Evolutionary conservation across 1,140 invertebrate genomes (phyloP).

Genomic region (Stegodyphus dumicola): DNA sequence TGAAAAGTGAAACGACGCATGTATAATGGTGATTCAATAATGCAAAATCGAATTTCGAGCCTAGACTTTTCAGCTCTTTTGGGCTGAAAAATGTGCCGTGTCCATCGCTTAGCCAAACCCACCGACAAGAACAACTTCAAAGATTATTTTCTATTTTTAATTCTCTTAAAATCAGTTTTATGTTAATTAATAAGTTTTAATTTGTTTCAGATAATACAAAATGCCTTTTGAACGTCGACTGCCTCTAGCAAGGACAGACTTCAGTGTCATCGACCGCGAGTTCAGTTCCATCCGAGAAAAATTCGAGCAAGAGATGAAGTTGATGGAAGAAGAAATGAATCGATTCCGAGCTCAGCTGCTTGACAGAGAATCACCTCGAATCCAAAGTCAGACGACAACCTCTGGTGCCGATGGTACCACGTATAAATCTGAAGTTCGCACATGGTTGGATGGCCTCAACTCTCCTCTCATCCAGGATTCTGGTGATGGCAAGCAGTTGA

Average conservation of each 20-base stretch:
- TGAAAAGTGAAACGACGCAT: too few species aligned
- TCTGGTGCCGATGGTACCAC: conserved; percentile 13
- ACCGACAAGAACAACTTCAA: too few species aligned
- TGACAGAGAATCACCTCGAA: conserved; percentile 79
- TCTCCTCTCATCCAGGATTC: conserved; percentile 93
- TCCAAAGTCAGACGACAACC: conserved; percentile 45
- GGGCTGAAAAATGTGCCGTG: too few species aligned
- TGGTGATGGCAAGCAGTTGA: conserved; percentile 84
- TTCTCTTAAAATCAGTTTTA: too few species aligned
- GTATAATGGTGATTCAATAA: too few species aligned
- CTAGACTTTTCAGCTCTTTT: too few species aligned
- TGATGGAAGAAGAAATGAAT: conserved; percentile 99
- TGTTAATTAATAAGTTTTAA: too few species aligned
- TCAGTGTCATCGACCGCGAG: conserved; percentile 95
- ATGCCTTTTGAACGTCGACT: conserved; percentile 66
- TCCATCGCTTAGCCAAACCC: too few species aligned
- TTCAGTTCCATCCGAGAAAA: conserved; percentile 95
- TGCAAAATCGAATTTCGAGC: too few species aligned
- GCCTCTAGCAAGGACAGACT: conserved; percentile 92
- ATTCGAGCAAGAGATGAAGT: conserved; percentile 96
- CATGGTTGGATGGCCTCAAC: conserved; percentile 83
- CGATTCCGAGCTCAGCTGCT: conserved; percentile 92
- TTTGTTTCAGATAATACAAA: too few species aligned
- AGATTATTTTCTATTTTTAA: too few species aligned
- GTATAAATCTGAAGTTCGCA: conserved; percentile 69